Evolutionary conservation across 2,888 invertebrate species (phyloP), one percentile per base, ranked within the genome.

Genomic region (Stenolophus ochropezus): DNA sequence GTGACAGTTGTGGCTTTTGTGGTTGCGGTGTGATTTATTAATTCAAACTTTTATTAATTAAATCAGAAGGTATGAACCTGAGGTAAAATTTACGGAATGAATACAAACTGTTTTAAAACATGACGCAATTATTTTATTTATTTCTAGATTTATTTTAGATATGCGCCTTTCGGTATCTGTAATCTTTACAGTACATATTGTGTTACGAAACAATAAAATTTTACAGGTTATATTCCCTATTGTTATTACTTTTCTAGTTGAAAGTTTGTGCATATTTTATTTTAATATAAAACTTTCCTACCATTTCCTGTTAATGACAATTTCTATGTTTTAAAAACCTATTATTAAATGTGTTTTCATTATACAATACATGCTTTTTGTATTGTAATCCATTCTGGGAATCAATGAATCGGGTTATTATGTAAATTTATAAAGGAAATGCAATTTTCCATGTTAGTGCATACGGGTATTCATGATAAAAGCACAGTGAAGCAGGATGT

Each of bases 1-100:
- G 53, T 53, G 53, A 53, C 53, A 53, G 20, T 53, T 53, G 53
- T 53, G 20, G 53, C 20, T 33, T 53, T 51, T 53, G 20, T 20
- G 4, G 53, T 20, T 53, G 6, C n/a, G 20, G 51, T 51, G 14
- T 14, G 51, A 51, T 14, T 51, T 51, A 51, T 51, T 16, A 51
- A 51, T 51, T 14, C 51, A 51, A 16, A 14, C 16, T 51, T 51
- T 51, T 51, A 42, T 11, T 42, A 1, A 42, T 42, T 51, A n/a
- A n/a, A 14, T 33, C 6, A 33, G 33, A 33, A 8, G 3, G 33
- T n/a, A 8, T 33, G 3, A 0, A 33, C 1, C 33, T 33, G 33
- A 33, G 8, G 33, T 33, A 33, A 3, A 33, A 33, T 5, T 33
- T 33, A 8, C 1, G 8, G 8, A 33, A 3, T 33, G 33, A 33